A percentile compares a stretch with the other conserved stretches of the same genome.
These are phyloP conservation scores for Alexandromys oeconomus DNA, from an alignment of 2,797 vertebrate species.

Conservation along the genomic window DNA sequence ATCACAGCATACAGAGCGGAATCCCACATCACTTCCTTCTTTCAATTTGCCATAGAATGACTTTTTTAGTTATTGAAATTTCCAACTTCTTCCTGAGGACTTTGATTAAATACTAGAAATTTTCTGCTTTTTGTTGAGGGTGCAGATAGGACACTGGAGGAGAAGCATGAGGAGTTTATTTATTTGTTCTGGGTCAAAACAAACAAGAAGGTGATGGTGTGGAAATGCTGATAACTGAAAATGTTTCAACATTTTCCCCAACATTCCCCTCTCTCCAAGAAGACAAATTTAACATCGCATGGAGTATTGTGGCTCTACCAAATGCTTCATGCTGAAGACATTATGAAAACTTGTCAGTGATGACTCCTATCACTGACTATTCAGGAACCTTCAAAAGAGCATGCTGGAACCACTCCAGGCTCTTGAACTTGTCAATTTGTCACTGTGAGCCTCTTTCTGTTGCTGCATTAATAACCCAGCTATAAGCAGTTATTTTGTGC, in stretches of 20 bases:
- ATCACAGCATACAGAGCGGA: no score
- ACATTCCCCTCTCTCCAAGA: fast-evolving
- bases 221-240: not conserved
- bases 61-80: constrained; percentile 7
- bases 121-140: not conserved
- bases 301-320: not conserved
- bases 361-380: not conserved
- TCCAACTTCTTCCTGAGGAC: not conserved
- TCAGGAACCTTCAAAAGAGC: not conserved
- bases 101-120: not conserved
- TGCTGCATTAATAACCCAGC: not conserved
- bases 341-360: not conserved
- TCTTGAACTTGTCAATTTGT: not conserved
- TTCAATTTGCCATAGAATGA: not conserved
- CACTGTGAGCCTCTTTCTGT: not conserved
- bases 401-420: not conserved
- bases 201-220: not conserved
- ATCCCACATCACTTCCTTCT: not conserved
- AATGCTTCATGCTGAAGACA: not conserved
- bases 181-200: constrained; percentile 21
- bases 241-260: not conserved
- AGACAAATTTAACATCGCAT: not conserved
- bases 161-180: not conserved
- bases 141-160: not conserved
- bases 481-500: not conserved